Evolutionary conservation across 2,797 vertebrate genomes (phyloP), one percentile per base, ranked within the genome.

Genomic region (Falco peregrinus): DNA sequence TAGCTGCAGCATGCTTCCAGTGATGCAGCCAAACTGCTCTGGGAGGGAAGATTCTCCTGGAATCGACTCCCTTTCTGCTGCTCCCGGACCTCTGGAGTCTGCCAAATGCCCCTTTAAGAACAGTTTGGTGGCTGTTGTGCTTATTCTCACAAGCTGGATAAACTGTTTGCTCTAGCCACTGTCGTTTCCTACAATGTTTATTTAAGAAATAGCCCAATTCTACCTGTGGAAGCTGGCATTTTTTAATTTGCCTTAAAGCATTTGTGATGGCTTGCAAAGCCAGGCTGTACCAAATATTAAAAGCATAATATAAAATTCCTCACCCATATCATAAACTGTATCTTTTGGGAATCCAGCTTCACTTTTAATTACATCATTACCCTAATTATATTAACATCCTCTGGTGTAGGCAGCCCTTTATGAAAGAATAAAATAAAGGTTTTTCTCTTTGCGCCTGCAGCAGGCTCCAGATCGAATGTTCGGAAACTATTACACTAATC

Each of bases 281-380:
- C 84, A 93, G 86, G 65, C 21, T 85, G 29, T n/a, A 68, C 3
- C 57, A 51, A 92, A 85, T 89, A 69, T 78, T 89, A 91, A 87
- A 94, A 78, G 9, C 65, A 76, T 87, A 76, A 63, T 69, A 59
- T 13, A 15, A 28, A 86, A 63, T 87, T 91, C 57, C 20, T 94
- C 69, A 71, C 69, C 61, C 53, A 80, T 90, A 82, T 68, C 37
- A 91, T 83, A 92, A 90, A 89, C 61, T 16, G 1, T 71, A 84
- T 68, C 81, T 89, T 94, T 85, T 33, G 79, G 73, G 94, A 92
- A 31, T 56, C 20, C 43, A 81, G 37, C 31, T 85, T 89, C 0
- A 1, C 39, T 95, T 91, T 91, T 94, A 95, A 90, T 95, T 94
- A 89, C 73, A 89, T 73, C 69, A 69, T 84, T 95, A 92, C 28